Evolutionary conservation across 2,888 invertebrate species (phyloP), one percentile per base, ranked within the genome.

Genomic region (Stenodera caucasica): DNA sequence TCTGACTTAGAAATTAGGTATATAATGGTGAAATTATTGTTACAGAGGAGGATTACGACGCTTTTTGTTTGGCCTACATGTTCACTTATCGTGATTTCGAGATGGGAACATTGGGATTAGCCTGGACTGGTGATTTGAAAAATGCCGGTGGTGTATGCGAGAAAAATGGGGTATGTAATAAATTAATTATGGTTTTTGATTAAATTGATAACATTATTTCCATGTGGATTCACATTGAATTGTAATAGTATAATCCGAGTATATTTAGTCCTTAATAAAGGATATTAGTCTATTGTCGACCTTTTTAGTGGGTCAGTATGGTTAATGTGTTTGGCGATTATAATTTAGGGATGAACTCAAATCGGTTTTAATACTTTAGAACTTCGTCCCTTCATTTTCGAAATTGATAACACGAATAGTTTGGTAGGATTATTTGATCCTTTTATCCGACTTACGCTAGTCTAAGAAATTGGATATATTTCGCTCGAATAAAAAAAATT

Each of bases 121-220:
- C 99, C 6, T 99, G 98, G 98, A 98, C 98, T 0, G 95, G 95
- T 0, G 96, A 96, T 81, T 83, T 96, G 45, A 95, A 95, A 80
- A 96, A 96, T 78, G 95, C 98, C 26, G 98, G 98, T 8, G 98
- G 98, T 30, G 96, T 99, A 66, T 99, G 98, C 81, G 98, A 99
- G 81, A 94, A 94, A 79, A 95, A 95, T 81, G 95, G 95, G 82
- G 93, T 93, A 84, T 86, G 88, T 83, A 26, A 26, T 26, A 26
- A 5, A 45, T 51, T 45, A 21, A 33, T 15, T 7, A 12, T 37
- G 18, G 35, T 49, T 50, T 14, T 4, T 15, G 37, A 37, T 53
- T 15, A 8, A 23, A 53, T 18, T 21, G n/a, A 21, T 4, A 21
- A 23, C 12, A 37, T 21, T 30, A 21, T 21, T 37, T 53, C 21